These are phyloP conservation scores for Cygnus atratus DNA, from an alignment of 2,113 vertebrate genomes.

Conservation along the genomic window DNA sequence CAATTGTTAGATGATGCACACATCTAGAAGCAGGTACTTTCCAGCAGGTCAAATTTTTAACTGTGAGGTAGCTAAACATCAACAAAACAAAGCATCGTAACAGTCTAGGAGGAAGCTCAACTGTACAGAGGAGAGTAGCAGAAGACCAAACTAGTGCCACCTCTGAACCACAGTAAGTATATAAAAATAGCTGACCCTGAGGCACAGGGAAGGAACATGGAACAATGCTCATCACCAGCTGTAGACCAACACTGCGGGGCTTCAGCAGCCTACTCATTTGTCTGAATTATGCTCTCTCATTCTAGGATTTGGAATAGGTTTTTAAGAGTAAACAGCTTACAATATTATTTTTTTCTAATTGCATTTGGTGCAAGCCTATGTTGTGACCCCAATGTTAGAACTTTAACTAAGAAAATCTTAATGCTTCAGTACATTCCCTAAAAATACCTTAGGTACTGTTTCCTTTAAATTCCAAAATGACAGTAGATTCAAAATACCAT, in stretches of 20 bases:
- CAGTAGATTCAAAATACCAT: neutral
- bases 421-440: neutral
- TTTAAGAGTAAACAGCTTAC: neutral
- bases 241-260: neutral
- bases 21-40: neutral
- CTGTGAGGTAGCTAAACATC: neutral
- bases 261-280: neutral
- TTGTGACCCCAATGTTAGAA: neutral
- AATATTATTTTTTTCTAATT: neutral
- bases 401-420: neutral
- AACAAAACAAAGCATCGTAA: neutral
- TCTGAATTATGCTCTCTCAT: neutral
- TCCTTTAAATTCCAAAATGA: neutral
- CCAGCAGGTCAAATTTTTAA: neutral
- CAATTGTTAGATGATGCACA: neutral
- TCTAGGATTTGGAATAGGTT: neutral
- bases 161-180: neutral
- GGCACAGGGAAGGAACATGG: neutral
- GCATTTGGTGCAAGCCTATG: neutral
- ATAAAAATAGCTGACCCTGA: neutral
- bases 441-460: neutral
- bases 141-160: neutral
- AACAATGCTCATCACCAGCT: rapidly evolving
- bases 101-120: neutral
- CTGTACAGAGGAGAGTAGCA: neutral